Conservation (phyloP, 2,888 invertebrate species). For the Meiosimyza platycephala region DNA sequence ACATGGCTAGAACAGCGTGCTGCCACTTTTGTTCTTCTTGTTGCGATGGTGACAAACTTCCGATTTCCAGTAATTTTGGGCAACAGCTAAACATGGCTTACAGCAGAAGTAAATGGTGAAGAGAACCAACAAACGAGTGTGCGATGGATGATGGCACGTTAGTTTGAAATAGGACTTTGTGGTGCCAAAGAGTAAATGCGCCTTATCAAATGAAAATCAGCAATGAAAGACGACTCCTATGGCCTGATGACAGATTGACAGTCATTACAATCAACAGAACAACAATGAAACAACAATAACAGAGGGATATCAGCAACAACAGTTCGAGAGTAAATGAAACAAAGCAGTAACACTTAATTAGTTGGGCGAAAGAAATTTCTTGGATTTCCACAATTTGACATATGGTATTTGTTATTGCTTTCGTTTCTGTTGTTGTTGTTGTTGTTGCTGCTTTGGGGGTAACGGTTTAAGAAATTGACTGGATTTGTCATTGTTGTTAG, state of each 20-base stretch:
- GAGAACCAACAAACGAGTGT: constrained; percentile 6
- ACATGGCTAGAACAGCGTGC: constrained; percentile 10
- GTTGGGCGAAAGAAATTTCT: constrained; percentile 28
- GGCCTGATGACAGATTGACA: constrained; percentile 48
- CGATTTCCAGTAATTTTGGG: constrained; percentile 24
- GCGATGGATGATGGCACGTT: constrained; percentile 35
- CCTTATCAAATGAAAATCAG: constrained; percentile 38
- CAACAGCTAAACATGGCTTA: constrained; percentile 24
- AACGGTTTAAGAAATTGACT: constrained; percentile 36
- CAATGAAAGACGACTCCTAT: constrained; percentile 23
- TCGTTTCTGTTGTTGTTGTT: not conserved
- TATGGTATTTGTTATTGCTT: constrained; percentile 15
- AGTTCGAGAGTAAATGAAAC: constrained; percentile 25
- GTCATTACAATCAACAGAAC: constrained; percentile 42
- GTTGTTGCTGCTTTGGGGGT: not conserved
- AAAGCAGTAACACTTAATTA: constrained; percentile 29
- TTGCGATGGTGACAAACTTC: constrained; percentile 21
- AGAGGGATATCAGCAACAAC: constrained; percentile 2
- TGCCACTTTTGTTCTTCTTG: not conserved
- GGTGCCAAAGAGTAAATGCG: constrained; percentile 26
- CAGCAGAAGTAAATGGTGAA: not conserved
- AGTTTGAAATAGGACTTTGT: constrained; percentile 11
- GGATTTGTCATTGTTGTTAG: constrained; percentile 44
- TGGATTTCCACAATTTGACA: constrained; percentile 3
- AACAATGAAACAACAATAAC: not conserved